Evolutionary conservation across 2,113 vertebrate species (phyloP).

Genomic region (Octodon degus): DNA sequence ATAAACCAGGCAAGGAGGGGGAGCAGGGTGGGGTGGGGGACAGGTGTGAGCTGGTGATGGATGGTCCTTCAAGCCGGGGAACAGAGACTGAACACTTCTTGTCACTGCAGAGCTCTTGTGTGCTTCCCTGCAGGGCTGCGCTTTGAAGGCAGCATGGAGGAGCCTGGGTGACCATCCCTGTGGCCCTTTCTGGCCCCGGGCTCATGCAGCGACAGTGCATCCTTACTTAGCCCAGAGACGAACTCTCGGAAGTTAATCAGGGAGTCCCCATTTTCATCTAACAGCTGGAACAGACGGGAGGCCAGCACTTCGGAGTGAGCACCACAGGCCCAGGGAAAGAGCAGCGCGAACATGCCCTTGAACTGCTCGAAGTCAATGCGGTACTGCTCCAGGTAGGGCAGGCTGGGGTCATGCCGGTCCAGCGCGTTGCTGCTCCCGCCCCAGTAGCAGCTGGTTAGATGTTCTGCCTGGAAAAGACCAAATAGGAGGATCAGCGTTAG

Average conservation of each 20-base stretch:
- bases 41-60: too few species aligned
- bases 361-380: slow-evolving; percentile 98
- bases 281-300: slow-evolving; percentile 92
- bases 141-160: background rate
- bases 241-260: slow-evolving; percentile 99
- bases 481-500: background rate
- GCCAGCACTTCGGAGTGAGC: slow-evolving; percentile 93
- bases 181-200: accelerated
- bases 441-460: slow-evolving; percentile 99
- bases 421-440: slow-evolving; percentile 95
- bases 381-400: slow-evolving; percentile 99
- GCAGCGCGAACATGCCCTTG: slow-evolving; percentile 93
- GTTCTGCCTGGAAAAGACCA: slow-evolving; percentile 90
- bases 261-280: slow-evolving; percentile 95
- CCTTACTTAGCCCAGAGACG: slow-evolving; percentile 94
- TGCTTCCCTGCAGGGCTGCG: background rate
- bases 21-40: accelerated
- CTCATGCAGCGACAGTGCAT: background rate
- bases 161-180: accelerated
- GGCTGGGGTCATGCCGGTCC: slow-evolving; percentile 96
- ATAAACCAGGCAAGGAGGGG: accelerated
- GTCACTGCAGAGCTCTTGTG: background rate
- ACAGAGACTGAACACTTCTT: background rate
- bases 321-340: slow-evolving; percentile 96
- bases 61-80: accelerated